Evolutionary conservation across 2,113 vertebrate genomes (phyloP), one percentile per base, ranked within the genome.

Genomic region (Perca flavescens): DNA sequence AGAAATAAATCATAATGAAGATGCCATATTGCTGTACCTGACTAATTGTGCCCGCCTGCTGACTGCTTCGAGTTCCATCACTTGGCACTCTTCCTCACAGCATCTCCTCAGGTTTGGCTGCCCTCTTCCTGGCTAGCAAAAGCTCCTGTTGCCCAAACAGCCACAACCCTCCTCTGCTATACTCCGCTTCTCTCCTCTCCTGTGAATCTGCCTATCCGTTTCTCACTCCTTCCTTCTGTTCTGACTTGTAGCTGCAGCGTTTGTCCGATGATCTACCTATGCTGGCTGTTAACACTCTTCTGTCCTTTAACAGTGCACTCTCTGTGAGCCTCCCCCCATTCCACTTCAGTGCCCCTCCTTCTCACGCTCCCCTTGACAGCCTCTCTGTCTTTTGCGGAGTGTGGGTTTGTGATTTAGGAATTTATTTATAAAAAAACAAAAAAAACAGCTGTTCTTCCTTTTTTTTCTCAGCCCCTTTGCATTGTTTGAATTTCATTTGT

Each of bases 1-100:
- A 72, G 72, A 65, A 14, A 53, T 65, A 50, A 47, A 72, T 14
- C 5, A 71, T 49, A 54, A 75, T 72, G 67, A 85, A 81, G 70
- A 62, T 83, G 73, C 60, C 90, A 86, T 83, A 85, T 84, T 87
- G 81, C 57, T 71, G 74, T 92, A 94, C 94, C 94, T 94, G 89
- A 92, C 56, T 87, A 90, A 77, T 64, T 70, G 87, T 43, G 77
- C 58, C 62, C 77, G 73, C 84, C 89, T 91, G 88, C 74, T 86
- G 69, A 34, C 65, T 62, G 62, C 70, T 74, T 88, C 85, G 14
- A 77, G 77, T 84, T 93, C 91, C 92, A 93, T 94, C 89, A 75
- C 90, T 91, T 92, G 86, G 87, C 89, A 71, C 15, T 6, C 22
- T 49, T 86, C 82, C 84, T 91, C 90, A 91, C 79, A 90, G 89